A percentile compares a stretch with the other conserved stretches of the same genome.
phyloP scores from a whole-genome alignment of 1,140 invertebrate species.

The Macrostomum lignano region DNA sequence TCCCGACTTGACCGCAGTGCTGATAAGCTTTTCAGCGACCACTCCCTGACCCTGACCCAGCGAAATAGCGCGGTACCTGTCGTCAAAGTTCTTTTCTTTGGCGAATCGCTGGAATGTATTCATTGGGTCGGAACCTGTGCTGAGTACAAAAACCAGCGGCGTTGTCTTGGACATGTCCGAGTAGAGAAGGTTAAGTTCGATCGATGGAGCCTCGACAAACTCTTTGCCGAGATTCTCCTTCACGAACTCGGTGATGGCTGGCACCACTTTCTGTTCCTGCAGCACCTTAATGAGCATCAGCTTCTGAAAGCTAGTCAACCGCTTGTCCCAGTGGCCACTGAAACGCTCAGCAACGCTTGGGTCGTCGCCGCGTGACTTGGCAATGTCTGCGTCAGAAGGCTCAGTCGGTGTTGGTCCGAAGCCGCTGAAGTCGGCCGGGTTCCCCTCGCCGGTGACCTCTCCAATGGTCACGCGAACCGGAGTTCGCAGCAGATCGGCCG shows the following conservation, averaged over 20 bases:
- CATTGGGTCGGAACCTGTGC: constrained; percentile 28
- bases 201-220: constrained; percentile 46
- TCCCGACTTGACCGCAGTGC: constrained; percentile 16
- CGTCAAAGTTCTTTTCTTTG: constrained; percentile 25
- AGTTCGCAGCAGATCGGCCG: constrained; percentile 31
- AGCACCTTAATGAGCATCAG: constrained; percentile 25
- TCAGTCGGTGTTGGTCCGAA: constrained; percentile 15
- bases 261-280: constrained; percentile 33
- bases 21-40: constrained; percentile 26
- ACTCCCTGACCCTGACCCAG: constrained; percentile 30
- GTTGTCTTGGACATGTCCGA: constrained; percentile 23
- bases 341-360: constrained; percentile 9
- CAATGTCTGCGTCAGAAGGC: constrained; percentile 9
- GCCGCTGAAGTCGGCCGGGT: constrained; percentile 12
- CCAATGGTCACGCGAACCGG: constrained; percentile 32
- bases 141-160: constrained; percentile 26
- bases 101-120: constrained; percentile 41
- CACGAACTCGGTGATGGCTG: constrained; percentile 47
- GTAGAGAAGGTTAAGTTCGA: constrained; percentile 40
- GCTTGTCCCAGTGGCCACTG: constrained; percentile 19
- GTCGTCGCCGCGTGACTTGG: constrained; percentile 8
- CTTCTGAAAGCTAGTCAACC: constrained; percentile 24
- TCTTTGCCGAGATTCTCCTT: constrained; percentile 40
- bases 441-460: constrained; percentile 27
- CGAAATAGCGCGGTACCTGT: constrained; percentile 27